These are phyloP conservation scores for Bombyx huttoni DNA, from an alignment of 2,888 invertebrate genomes.

Conservation along the genomic window DNA sequence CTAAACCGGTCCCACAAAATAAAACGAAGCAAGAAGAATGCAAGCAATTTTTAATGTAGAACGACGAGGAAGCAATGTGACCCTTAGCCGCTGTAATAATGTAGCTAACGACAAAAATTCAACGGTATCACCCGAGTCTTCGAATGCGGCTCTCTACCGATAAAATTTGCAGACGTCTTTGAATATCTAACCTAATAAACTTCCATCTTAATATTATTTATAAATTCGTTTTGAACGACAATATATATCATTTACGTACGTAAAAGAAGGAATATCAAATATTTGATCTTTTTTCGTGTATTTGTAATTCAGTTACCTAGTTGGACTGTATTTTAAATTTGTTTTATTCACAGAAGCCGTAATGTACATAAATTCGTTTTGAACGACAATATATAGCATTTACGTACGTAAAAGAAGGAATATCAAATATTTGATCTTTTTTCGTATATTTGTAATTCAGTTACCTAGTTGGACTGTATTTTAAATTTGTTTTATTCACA, in stretches of 20 bases:
- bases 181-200: background rate
- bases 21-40: constrained; percentile 58
- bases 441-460: too few relatives aligned
- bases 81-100: constrained; percentile 39
- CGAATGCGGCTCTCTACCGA: constrained; percentile 1
- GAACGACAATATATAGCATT: background rate
- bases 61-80: constrained; percentile 31
- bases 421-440: background rate
- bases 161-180: constrained; percentile 3
- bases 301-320: too few relatives aligned
- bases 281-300: too few relatives aligned
- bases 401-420: background rate
- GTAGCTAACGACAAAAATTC: constrained; percentile 41
- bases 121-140: constrained; percentile 20
- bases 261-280: background rate
- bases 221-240: background rate
- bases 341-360: too few relatives aligned
- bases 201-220: background rate
- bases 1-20: constrained; percentile 44
- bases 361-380: background rate
- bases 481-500: too few relatives aligned
- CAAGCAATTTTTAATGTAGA: constrained; percentile 69
- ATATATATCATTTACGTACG: background rate
- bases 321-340: too few relatives aligned
- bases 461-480: too few relatives aligned